A percentile compares a stretch with the other conserved stretches of the same genome.
Evolutionary conservation across 2,113 vertebrate species (phyloP).

Genomic region (Caranx melampygus): DNA sequence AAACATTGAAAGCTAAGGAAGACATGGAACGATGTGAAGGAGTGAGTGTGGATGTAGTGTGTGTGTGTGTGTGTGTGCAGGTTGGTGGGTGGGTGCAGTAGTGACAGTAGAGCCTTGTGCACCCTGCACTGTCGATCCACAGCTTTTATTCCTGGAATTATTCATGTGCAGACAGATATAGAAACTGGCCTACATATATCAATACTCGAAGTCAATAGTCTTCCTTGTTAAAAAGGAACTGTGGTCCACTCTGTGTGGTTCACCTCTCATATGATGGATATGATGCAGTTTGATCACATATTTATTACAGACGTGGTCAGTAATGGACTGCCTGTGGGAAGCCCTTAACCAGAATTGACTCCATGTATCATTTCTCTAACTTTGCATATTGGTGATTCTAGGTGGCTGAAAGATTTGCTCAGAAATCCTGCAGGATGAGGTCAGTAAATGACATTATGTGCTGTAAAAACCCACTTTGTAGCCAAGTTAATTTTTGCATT

Average conservation of each 20-base stretch:
- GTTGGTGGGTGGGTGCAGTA: neutral
- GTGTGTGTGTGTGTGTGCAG: neutral
- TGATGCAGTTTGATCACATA: neutral
- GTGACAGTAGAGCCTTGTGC: neutral
- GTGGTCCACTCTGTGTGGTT: neutral
- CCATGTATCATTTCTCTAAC: neutral
- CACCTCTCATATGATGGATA: neutral
- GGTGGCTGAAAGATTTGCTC: neutral
- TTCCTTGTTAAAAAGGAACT: neutral
- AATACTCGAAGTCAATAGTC: neutral
- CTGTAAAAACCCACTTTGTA: neutral
- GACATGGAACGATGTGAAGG: too few relatives aligned
- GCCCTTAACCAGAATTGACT: neutral
- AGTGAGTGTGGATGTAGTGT: neutral
- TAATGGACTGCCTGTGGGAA: neutral
- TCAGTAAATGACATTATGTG: neutral
- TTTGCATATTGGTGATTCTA: neutral
- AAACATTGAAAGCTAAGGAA: too few relatives aligned
- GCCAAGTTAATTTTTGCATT: neutral
- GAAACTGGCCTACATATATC: neutral
- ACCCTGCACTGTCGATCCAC: neutral
- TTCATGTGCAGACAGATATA: neutral
- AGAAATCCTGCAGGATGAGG: neutral
- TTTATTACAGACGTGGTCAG: constrained; percentile 8
- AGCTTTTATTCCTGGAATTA: neutral